phyloP scores from a whole-genome alignment of 2,888 invertebrate species.

The Mythimna pallens region DNA sequence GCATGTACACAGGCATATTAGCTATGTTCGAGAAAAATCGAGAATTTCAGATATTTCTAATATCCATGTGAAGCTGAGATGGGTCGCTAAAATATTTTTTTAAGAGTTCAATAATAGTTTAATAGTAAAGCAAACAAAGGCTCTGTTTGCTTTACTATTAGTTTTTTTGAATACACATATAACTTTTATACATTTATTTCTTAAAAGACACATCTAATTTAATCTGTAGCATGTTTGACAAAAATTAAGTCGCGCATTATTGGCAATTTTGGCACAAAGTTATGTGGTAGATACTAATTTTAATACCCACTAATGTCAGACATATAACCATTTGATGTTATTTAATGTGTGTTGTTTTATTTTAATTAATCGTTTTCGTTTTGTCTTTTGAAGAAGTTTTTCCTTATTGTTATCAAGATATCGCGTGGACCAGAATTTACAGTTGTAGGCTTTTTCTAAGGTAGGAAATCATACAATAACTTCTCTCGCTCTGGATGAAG shows the following conservation, averaged over 20 bases:
- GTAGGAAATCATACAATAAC: no score
- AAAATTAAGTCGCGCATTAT: conserved; percentile 2
- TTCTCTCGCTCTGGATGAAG: no score
- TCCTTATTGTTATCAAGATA: not conserved
- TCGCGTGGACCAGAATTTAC: not conserved
- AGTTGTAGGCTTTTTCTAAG: no score
- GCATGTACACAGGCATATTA: no score
- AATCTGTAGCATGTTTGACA: conserved; percentile 2
- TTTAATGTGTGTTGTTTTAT: not conserved
- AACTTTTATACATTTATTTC: not conserved
- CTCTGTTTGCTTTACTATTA: not conserved
- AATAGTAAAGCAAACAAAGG: no score
- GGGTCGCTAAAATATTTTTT: not conserved
- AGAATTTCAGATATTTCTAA: no score
- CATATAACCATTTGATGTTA: not conserved
- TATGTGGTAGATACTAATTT: not conserved
- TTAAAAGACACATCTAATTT: not conserved
- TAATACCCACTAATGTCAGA: not conserved
- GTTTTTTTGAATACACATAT: not conserved
- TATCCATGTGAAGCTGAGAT: no score
- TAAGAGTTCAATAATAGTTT: not conserved
- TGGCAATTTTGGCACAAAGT: conserved; percentile 9
- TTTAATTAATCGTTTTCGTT: not conserved
- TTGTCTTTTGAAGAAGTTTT: not conserved
- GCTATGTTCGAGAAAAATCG: no score